These are phyloP conservation scores for Coleophora deauratella DNA, from an alignment of 2,888 invertebrate species.

Conservation along the genomic window DNA sequence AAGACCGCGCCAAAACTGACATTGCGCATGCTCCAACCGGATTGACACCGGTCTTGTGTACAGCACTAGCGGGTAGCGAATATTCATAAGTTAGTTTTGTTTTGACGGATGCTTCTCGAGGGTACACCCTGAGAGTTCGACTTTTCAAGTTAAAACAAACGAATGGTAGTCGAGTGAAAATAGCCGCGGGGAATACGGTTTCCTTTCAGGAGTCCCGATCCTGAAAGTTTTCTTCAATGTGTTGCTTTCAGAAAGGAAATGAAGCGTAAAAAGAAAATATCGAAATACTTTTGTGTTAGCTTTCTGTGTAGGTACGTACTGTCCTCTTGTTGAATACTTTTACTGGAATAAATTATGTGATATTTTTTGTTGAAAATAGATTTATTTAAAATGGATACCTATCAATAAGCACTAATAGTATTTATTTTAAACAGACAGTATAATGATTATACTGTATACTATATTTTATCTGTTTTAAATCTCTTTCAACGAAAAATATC, in stretches of 20 bases:
- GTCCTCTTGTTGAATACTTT: too few relatives aligned
- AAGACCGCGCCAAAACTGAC: slow-evolving; percentile 36
- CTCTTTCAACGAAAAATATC: too few relatives aligned
- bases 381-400: too few relatives aligned
- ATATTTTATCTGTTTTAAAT: too few relatives aligned
- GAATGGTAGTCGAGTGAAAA: slow-evolving; percentile 1
- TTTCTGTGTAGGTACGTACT: too few relatives aligned
- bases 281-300: too few relatives aligned
- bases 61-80: slow-evolving; percentile 27
- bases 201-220: neutral
- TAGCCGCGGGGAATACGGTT: neutral
- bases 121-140: slow-evolving; percentile 13
- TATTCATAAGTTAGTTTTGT: slow-evolving; percentile 65
- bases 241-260: neutral
- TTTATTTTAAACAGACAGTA: too few relatives aligned
- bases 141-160: slow-evolving; percentile 5
- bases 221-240: neutral
- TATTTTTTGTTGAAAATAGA: too few relatives aligned
- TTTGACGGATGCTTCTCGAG: slow-evolving; percentile 42
- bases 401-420: too few relatives aligned
- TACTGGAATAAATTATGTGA: too few relatives aligned
- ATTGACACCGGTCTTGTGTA: slow-evolving; percentile 56
- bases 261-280: neutral
- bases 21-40: slow-evolving; percentile 53
- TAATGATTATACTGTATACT: too few relatives aligned